A percentile compares a stretch with the other conserved stretches of the same genome.
Evolutionary conservation across 2,113 vertebrate genomes (phyloP).

Genomic region (Triplophysa siluroides): DNA sequence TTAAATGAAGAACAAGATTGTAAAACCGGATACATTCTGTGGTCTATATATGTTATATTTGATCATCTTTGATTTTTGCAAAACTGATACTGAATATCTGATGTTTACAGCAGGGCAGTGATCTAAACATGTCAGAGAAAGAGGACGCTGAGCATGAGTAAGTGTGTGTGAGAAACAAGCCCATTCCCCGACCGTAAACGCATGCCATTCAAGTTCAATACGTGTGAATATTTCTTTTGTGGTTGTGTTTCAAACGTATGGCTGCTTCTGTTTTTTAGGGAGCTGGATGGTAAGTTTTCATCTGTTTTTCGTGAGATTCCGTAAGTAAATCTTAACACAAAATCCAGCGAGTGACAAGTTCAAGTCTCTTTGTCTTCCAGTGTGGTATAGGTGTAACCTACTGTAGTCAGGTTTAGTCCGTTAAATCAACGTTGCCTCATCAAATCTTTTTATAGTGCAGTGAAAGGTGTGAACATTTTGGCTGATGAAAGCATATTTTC

Average conservation of each 20-base stretch:
- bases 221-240: background rate
- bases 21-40: too few relatives aligned
- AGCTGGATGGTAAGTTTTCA: constrained; percentile 81
- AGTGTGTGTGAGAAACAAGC: constrained; percentile 65
- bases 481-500: too few relatives aligned
- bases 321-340: too few relatives aligned
- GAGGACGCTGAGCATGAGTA: constrained; percentile 83
- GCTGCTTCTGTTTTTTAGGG: constrained; percentile 69
- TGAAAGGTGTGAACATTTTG: too few relatives aligned
- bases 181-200: too few relatives aligned
- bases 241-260: constrained; percentile 5
- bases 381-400: background rate
- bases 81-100: background rate
- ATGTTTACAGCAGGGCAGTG: constrained; percentile 51
- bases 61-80: background rate
- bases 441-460: too few relatives aligned
- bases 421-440: too few relatives aligned
- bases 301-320: background rate
- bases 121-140: constrained; percentile 81
- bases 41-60: too few relatives aligned
- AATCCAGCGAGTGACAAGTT: too few relatives aligned
- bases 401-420: too few relatives aligned
- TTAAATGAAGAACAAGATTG: too few relatives aligned
- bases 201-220: background rate
- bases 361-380: too few relatives aligned